These are phyloP conservation scores for Drosophila nigromelanica DNA, from an alignment of 1,140 invertebrate species.

Conservation along the genomic window DNA sequence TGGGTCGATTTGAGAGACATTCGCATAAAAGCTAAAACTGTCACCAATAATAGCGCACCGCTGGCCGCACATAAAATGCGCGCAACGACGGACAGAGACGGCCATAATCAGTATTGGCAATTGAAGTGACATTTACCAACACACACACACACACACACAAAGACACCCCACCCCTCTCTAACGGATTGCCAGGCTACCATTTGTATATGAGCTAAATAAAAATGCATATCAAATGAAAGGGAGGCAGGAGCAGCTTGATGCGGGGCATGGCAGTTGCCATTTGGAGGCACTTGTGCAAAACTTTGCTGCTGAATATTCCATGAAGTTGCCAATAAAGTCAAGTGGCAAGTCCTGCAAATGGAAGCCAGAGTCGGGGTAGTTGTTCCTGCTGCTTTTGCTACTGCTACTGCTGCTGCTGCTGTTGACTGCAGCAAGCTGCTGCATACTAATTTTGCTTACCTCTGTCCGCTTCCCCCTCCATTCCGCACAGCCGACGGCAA, in stretches of 20 bases:
- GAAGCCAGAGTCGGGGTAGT: slow-evolving; percentile 5
- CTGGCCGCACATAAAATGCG: slow-evolving; percentile 73
- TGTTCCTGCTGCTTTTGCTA: slow-evolving; percentile 8
- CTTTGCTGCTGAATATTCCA: slow-evolving; percentile 78
- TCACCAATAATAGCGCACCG: slow-evolving; percentile 74
- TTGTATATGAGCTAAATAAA: slow-evolving; percentile 83
- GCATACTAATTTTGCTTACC: slow-evolving; percentile 70
- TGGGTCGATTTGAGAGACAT: slow-evolving; percentile 46
- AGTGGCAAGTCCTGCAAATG: slow-evolving; percentile 69
- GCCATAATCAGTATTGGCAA: slow-evolving; percentile 79
- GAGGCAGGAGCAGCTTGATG: background rate
- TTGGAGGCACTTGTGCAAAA: slow-evolving; percentile 69
- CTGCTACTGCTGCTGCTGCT: slow-evolving; percentile 9
- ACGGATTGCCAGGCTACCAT: slow-evolving; percentile 59
- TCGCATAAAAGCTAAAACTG: slow-evolving; percentile 77
- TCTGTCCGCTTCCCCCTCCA: background rate
- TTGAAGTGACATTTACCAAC: slow-evolving; percentile 69
- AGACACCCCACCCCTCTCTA: slow-evolving; percentile 10
- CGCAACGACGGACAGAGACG: slow-evolving; percentile 35
- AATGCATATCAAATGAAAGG: slow-evolving; percentile 76
- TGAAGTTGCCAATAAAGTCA: slow-evolving; percentile 83
- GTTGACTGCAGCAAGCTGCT: slow-evolving; percentile 47
- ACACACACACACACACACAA: slow-evolving; percentile 11
- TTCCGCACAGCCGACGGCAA: background rate
- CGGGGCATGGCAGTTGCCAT: slow-evolving; percentile 42